Percentiles rank a stretch among this genome's conserved stretches.
Conservation (phyloP, 1,140 invertebrate species). For the Heliothis subflexa region DNA sequence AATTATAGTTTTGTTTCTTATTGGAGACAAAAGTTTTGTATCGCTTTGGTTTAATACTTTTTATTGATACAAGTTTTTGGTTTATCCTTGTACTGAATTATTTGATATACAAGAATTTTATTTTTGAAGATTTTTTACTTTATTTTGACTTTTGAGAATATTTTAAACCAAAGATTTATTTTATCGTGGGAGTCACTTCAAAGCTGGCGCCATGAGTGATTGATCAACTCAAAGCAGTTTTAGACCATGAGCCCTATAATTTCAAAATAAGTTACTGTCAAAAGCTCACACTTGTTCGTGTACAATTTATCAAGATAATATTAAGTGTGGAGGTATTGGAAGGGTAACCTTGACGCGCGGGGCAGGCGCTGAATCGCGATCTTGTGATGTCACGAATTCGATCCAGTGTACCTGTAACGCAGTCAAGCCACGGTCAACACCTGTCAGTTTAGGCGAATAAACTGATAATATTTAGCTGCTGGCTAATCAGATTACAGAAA, state of each 20-base stretch:
- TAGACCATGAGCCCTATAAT: neutral
- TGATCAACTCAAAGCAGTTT: no score
- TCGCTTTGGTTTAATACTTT: no score
- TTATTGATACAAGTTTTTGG: neutral
- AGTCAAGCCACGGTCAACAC: constrained; percentile 13
- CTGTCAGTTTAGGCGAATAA: neutral
- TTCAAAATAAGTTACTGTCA: neutral
- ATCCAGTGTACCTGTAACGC: constrained; percentile 9
- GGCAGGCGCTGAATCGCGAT: constrained; percentile 26
- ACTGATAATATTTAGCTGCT: neutral
- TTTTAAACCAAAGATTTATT: no score
- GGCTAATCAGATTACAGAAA: no score
- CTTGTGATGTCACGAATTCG: constrained; percentile 30
- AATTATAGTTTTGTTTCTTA: constrained; percentile 14
- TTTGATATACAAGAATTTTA: no score
- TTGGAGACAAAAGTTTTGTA: no score
- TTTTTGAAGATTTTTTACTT: no score
- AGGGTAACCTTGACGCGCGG: constrained; percentile 29
- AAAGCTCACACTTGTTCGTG: neutral
- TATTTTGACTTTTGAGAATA: no score
- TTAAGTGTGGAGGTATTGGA: constrained; percentile 4
- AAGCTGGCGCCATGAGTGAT: no score
- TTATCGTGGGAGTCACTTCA: no score
- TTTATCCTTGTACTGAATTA: neutral
- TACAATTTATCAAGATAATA: constrained; percentile 28